Evolutionary conservation across 1,140 invertebrate species (phyloP).

Genomic region (Atta texana): DNA sequence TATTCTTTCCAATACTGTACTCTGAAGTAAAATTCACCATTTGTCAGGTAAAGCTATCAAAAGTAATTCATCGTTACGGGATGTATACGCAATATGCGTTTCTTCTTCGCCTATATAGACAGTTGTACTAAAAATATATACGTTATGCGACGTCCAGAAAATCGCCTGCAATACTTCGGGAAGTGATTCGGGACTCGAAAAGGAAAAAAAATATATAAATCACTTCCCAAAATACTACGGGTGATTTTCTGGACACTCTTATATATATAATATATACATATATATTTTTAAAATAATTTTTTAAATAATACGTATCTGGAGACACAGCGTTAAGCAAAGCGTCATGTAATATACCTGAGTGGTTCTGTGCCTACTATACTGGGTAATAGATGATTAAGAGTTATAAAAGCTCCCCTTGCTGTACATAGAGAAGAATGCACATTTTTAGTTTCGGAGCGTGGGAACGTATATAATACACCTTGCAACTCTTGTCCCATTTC

Average conservation of each 20-base stretch:
- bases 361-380: constrained; percentile 88
- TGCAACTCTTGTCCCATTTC: constrained; percentile 89
- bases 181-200: too few species aligned
- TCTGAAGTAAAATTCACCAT: constrained; percentile 80
- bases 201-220: too few species aligned
- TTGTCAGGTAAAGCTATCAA: constrained; percentile 84
- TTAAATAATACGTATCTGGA: not conserved
- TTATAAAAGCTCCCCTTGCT: constrained; percentile 89
- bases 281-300: constrained; percentile 49
- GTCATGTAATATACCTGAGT: constrained; percentile 75
- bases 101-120: constrained; percentile 86
- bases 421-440: constrained; percentile 85
- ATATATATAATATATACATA: not conserved
- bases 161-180: too few species aligned
- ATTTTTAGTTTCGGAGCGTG: constrained; percentile 88
- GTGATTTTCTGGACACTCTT: too few species aligned
- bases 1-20: constrained; percentile 57
- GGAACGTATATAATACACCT: constrained; percentile 90
- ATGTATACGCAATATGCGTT: constrained; percentile 88
- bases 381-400: constrained; percentile 89
- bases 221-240: too few species aligned
- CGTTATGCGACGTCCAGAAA: constrained; percentile 21
- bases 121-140: constrained; percentile 85
- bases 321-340: too few species aligned
- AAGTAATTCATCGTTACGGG: constrained; percentile 87